Evolutionary conservation across 2,113 vertebrate species (phyloP), one percentile per base, ranked within the genome.

Genomic region (Hypanus sabinus): DNA sequence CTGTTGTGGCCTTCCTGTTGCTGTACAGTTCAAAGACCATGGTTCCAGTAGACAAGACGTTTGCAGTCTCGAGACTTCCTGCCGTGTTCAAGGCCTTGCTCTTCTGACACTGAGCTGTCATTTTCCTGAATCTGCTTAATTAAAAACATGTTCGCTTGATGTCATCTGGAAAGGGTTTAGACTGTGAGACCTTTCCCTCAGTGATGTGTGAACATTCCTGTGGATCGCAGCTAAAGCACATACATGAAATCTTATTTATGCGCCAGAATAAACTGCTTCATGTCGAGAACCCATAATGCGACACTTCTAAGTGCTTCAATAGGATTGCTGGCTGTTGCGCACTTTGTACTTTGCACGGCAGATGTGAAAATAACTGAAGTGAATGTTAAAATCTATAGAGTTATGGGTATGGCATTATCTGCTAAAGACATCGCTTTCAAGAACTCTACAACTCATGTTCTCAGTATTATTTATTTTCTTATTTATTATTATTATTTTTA

Each of bases 51-150:
- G 95, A 96, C 96, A 96, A 97, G 97, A 96, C 96, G 94, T 96
- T 97, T 96, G 96, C 95, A 96, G 95, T 94, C 96, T 95, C 95
- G 83, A 96, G 96, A 96, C 96, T 97, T 97, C 97, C 97, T 97
- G 97, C 96, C 87, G 94, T 94, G 96, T 96, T 95, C 96, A 95
- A 94, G 96, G 95, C 96, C 95, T 95, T 94, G 96, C 94, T 68
- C 95, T 95, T 96, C 94, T 96, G 96, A 96, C 96, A 96, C 94
- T 94, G 96, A 95, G 95, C 96, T 96, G 96, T 96, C 95, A 24
- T 95, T 93, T 94, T 95, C 95, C 95, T 94, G 95, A 95, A 95
- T 94, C 95, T 95, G 83, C 95, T 96, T 97, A 97, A 97, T 97
- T 97, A 96, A 97, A 97, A 97, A 95, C 97, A 97, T 96, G 96